Percentiles rank a stretch among this genome's conserved stretches.
Conservation (phyloP, 2,797 vertebrate species). For the Mormyrops attenuatus region DNA sequence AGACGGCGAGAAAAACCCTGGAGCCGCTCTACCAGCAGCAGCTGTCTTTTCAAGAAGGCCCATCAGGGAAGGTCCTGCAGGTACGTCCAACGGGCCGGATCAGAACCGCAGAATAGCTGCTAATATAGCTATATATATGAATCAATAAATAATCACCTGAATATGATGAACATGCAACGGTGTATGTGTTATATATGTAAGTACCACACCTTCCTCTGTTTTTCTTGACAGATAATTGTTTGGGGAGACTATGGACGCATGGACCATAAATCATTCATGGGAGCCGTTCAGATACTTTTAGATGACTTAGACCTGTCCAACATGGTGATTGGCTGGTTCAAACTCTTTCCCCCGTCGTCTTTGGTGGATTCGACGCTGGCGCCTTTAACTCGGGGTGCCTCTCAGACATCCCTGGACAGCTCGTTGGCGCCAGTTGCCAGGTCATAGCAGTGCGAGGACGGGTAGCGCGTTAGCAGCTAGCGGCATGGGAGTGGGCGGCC, state of each 20-base stretch:
- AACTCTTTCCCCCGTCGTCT: constrained; percentile 98
- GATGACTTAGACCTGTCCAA: constrained; percentile 99
- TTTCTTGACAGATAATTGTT: constrained; percentile 81
- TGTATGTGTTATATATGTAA: neutral
- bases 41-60: constrained; percentile 92
- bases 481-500: constrained; percentile 80
- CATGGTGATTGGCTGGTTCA: constrained; percentile 99
- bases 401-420: constrained; percentile 97
- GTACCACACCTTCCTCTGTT: neutral
- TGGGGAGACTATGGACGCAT: constrained; percentile 99
- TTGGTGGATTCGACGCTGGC: constrained; percentile 97
- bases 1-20: constrained; percentile 99
- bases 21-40: constrained; percentile 99
- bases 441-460: constrained; percentile 93
- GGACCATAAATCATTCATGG: constrained; percentile 99
- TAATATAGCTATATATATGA: neutral
- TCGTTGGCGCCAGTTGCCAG: constrained; percentile 83
- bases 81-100: constrained; percentile 50
- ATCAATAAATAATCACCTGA: neutral
- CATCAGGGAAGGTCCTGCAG: constrained; percentile 96
- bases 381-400: constrained; percentile 98
- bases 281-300: constrained; percentile 98
- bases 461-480: constrained; percentile 94
- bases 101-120: neutral
- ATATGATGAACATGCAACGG: neutral